Base-by-base conservation (phyloP, 2,797 vertebrate genomes). In the Oreortyx pictus region DNA sequence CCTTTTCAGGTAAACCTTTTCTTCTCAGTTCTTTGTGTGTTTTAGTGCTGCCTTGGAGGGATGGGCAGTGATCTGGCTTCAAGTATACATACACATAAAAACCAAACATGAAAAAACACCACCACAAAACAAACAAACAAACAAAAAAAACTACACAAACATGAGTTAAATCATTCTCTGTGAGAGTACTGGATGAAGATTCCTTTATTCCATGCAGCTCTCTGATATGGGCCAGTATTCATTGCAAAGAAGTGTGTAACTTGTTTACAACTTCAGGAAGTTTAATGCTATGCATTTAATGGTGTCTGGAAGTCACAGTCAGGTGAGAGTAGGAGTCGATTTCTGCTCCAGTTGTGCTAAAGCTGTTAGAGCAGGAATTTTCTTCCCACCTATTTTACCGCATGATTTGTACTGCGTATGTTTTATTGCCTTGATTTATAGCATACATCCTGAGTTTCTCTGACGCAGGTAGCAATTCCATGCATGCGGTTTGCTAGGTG, bases 381-480 rank as follows among this genome's bases (percentile, higher is more conserved):
- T 44, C 49, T 90, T 94, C 73, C 64, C 7, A 2, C 66, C 44
- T 80, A 6, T 65, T 92, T 89, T 67, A 64, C 70, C 14, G 4
- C 57, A 23, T 82, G 71, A 71, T 83, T 65, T 86, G 16, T 84
- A 22, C 33, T 31, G 29, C 41, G 62, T 64, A 11, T 90, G 9
- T 82, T 88, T 93, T 92, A 70, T 76, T 70, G 17, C 44, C 44
- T 46, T 93, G 80, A 94, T 95, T 95, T 93, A 94, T 61, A 85
- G 72, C 4, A 0, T 27, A 17, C 68, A 65, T 85, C 64, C 65
- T 0, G 0, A 62, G 72, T 91, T 85, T 33, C 72, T 94, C 19
- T 78, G 78, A 43, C 5, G 3, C 57, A 73, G 31, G 59, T 71
- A 49, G 90, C 73, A 74, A 46, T n/a, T 88, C 83, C 37, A 25